These are phyloP conservation scores for Spialia ferax DNA, from an alignment of 2,888 invertebrate species.

Conservation along the genomic window DNA sequence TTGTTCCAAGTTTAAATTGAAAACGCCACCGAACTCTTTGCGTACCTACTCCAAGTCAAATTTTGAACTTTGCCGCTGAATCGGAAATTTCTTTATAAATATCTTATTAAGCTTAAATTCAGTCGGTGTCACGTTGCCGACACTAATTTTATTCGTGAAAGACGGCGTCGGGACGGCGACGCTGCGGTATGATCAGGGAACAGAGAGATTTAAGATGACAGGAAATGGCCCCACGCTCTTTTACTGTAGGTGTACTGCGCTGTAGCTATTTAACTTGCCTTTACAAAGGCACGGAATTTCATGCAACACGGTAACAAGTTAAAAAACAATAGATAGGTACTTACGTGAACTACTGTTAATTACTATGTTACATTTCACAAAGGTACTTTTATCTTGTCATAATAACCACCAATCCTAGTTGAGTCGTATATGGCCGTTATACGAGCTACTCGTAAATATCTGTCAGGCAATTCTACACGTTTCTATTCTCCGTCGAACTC, in stretches of 20 bases:
- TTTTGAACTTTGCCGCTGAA: slow-evolving; percentile 86
- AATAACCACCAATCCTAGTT: background rate
- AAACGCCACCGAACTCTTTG: slow-evolving; percentile 85
- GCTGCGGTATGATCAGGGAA: slow-evolving; percentile 50
- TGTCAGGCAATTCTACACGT: background rate
- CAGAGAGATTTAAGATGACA: background rate
- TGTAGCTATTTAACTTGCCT: too few relatives aligned
- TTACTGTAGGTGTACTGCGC: background rate
- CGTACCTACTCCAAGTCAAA: slow-evolving; percentile 74
- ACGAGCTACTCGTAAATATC: background rate
- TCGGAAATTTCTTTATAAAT: slow-evolving; percentile 87
- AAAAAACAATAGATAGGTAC: too few relatives aligned
- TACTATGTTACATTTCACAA: too few relatives aligned
- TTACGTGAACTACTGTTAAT: too few relatives aligned
- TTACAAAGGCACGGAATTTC: too few relatives aligned
- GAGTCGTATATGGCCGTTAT: background rate
- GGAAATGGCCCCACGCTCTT: background rate
- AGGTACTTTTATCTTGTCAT: too few relatives aligned
- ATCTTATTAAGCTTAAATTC: slow-evolving; percentile 86
- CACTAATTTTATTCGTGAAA: slow-evolving; percentile 85
- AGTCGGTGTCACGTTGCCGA: slow-evolving; percentile 86
- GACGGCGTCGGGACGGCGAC: slow-evolving; percentile 70
- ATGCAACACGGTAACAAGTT: too few relatives aligned
- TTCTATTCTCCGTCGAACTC: slow-evolving; percentile 25
- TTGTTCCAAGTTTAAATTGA: slow-evolving; percentile 86